Base-by-base conservation (phyloP, 2,797 vertebrate species). In the Spizella passerina region DNA sequence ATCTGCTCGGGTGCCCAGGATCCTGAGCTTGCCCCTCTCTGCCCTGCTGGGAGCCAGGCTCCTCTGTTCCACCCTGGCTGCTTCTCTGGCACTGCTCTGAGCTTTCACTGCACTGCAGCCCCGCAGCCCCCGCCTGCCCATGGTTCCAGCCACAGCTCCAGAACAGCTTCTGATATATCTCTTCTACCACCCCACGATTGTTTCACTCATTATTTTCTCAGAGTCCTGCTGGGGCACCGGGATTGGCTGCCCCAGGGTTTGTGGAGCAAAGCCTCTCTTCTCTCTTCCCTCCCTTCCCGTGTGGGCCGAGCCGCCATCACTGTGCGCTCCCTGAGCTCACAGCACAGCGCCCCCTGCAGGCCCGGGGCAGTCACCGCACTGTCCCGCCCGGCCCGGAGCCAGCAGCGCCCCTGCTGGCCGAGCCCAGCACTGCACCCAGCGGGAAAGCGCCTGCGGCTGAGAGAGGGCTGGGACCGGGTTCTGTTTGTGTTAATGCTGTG, bases 261-360 rank as follows among this genome's bases (percentile, higher is more conserved):
- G 36, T 29, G 57, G 9, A 21, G 18, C 36, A 29, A 27, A 39
- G 18, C 9, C 18, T 18, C 34, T 26, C 23, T 4, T 36, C 18
- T 12, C 34, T 26, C 24, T 4, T 36, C 32, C 23, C 5, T 38
- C 26, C 57, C 26, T 29, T 14, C 57, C 36, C 3, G 4, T 2
- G 4, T 14, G 36, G 36, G 12, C 26, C 8, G 2, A 29, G 36
- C 26, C 8, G 2, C 36, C 26, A 39, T 14, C 8, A 2, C 26
- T 1, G 4, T 0, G 8, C 2, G 3, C 26, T 29, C 26, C 36
- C 57, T 4, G 18, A 38, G 36, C 26, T 19, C 26, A 3, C 8
- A 4, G 18, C 26, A 21, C 26, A 39, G 57, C 57, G 13, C 57
- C 57, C 57, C 36, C 57, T 29, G 18, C 36, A 39, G 57, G 17